Base-by-base conservation (phyloP, 2,888 invertebrate species). In the Trachelus iudaicus region DNA sequence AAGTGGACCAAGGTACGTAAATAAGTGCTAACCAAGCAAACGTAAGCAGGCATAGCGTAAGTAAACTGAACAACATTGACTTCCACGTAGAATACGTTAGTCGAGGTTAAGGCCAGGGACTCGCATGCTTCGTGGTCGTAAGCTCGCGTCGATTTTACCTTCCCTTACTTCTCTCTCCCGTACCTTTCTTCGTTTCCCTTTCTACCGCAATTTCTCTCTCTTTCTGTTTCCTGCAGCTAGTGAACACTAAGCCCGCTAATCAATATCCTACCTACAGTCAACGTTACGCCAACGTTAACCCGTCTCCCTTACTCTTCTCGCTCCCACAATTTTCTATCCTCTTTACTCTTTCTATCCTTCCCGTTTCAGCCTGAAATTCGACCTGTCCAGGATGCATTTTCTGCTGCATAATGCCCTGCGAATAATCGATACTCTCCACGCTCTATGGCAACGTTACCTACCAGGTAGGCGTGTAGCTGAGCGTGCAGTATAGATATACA, bases 71-170 rank as follows among this genome's bases (percentile, higher is more conserved):
- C 40, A 40, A 6, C 15, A 40, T 4, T 15, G 15, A 40, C 35
- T 34, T 73, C 34, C 68, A 33, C 40, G 34, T 34, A 37, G 69
- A 2, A 76, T 40, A 40, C 40, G 13, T 69, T 9, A 75, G 73
- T 15, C 73, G 78, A 74, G 81, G 81, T 83, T 83, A 83, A 83
- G 82, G 82, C 75, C 82, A 83, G 78, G 69, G 77, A 79, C 77
- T 82, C 74, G 81, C 83, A 81, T 80, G 81, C 71, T 78, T 73
- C 77, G 77, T 77, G 75, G 79, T 80, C 80, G 81, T 83, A 73
- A 76, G 71, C 73, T 73, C 56, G 40, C 15, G 15, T 40, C 40
- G 40, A 40, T 40, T 40, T 40, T 15, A 40, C 40, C 40, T 40
- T 40, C 40, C 40, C 40, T 15, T 40, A 40, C 40, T 15, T 4